Evolutionary conservation across 2,888 invertebrate genomes (phyloP).

Genomic region (Caenorhabditis sulstoni): DNA sequence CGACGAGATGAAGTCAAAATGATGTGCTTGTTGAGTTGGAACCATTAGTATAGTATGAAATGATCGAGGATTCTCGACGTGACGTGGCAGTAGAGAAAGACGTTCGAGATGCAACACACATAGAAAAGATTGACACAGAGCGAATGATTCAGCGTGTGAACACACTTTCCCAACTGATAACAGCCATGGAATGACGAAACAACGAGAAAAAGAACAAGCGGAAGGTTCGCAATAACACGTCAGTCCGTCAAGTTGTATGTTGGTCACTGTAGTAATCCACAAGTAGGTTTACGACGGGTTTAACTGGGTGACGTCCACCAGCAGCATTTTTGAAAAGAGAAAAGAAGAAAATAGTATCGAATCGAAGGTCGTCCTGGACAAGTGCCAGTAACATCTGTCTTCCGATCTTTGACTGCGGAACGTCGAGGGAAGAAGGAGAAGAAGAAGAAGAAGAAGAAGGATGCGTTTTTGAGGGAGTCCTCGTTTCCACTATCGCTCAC

Average conservation of each 20-base stretch:
- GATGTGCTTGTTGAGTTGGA: background rate
- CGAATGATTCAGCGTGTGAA: too few species aligned
- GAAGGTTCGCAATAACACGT: too few species aligned
- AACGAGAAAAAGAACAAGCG: background rate
- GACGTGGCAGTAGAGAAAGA: too few species aligned
- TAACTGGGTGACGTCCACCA: conserved; percentile 10
- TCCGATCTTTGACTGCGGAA: conserved; percentile 1
- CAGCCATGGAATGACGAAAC: too few species aligned
- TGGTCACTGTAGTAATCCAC: conserved; percentile 32
- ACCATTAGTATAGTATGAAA: too few species aligned
- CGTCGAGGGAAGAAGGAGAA: background rate
- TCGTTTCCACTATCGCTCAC: too few species aligned
- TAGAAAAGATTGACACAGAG: too few species aligned
- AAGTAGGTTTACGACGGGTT: conserved; percentile 46
- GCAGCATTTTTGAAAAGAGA: conserved; percentile 17
- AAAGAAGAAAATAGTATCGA: background rate
- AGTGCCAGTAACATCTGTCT: background rate
- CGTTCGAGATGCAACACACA: too few species aligned
- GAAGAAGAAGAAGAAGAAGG: conserved; percentile 12
- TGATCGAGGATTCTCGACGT: background rate
- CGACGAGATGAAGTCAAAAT: background rate
- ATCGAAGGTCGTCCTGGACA: background rate
- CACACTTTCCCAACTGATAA: too few species aligned
- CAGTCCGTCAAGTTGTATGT: background rate
- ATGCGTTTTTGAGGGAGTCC: background rate